phyloP scores from a whole-genome alignment of 1,140 invertebrate species.

The Scaptomyza graminum region DNA sequence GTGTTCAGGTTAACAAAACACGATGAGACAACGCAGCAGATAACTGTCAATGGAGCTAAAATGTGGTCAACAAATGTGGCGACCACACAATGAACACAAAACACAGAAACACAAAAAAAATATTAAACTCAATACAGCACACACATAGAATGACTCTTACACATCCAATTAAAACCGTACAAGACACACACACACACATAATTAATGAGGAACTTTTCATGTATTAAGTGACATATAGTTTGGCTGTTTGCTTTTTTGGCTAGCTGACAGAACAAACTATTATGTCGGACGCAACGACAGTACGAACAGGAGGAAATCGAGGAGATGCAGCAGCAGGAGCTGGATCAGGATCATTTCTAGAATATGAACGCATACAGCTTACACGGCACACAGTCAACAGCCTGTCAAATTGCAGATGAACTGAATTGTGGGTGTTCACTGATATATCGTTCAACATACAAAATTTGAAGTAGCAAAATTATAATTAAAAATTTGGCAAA shows the following conservation, averaged over 20 bases:
- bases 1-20: constrained; percentile 20
- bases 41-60: constrained; percentile 78
- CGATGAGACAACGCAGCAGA: constrained; percentile 47
- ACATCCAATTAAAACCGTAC: neutral
- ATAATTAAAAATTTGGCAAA: too few relatives aligned
- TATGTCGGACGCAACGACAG: neutral
- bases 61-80: constrained; percentile 60
- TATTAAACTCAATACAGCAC: constrained; percentile 3
- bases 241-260: constrained; percentile 53
- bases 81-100: constrained; percentile 42
- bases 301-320: neutral
- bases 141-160: neutral
- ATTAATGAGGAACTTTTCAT: too few relatives aligned
- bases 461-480: too few relatives aligned
- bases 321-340: constrained; percentile 3
- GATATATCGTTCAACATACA: too few relatives aligned
- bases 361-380: constrained; percentile 20
- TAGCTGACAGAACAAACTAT: constrained; percentile 37
- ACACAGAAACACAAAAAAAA: neutral
- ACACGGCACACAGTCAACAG: constrained; percentile 15
- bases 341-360: constrained; percentile 19
- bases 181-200: too few relatives aligned
- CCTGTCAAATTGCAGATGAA: too few relatives aligned
- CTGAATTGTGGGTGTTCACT: too few relatives aligned
- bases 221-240: constrained; percentile 66